A percentile compares a stretch with the other conserved stretches of the same genome.
Conservation (phyloP, 2,797 vertebrate genomes). For the Furcifer pardalis region DNA sequence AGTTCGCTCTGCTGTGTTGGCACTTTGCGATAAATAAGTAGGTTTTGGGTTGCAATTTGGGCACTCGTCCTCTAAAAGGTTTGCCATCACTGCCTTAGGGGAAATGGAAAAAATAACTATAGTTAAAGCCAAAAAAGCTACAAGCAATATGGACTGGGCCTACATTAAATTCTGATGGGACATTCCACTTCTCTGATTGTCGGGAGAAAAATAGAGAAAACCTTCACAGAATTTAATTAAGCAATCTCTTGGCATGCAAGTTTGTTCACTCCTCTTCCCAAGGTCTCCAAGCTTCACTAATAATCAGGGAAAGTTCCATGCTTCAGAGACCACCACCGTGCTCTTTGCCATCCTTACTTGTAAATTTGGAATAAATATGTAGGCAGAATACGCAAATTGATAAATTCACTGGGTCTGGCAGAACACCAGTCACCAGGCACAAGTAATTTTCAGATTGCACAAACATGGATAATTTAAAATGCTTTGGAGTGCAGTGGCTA, state of each 20-base stretch:
- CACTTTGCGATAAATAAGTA: too few species aligned
- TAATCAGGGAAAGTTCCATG: slow-evolving; percentile 4
- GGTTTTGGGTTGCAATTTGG: too few species aligned
- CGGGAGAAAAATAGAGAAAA: neutral
- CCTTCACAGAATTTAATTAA: slow-evolving; percentile 30
- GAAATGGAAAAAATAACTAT: neutral
- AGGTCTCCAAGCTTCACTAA: slow-evolving; percentile 14
- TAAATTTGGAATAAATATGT: slow-evolving; percentile 8
- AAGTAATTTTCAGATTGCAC: neutral
- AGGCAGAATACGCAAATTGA: slow-evolving; percentile 22
- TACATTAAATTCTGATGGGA: neutral
- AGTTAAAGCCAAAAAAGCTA: neutral
- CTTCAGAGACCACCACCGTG: slow-evolving; percentile 4
- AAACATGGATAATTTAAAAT: accelerated
- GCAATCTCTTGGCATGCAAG: neutral
- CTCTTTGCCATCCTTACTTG: neutral
- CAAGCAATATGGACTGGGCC: neutral
- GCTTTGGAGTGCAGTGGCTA: too few species aligned
- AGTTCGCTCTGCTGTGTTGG: too few species aligned
- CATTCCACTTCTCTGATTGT: neutral
- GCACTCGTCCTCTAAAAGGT: too few species aligned
- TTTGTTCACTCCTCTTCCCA: neutral
- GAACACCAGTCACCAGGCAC: neutral
- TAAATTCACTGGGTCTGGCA: slow-evolving; percentile 31
- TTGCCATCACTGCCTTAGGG: too few species aligned